Conservation (phyloP, 2,888 invertebrate species). For the Lepidochitona cinerea region DNA sequence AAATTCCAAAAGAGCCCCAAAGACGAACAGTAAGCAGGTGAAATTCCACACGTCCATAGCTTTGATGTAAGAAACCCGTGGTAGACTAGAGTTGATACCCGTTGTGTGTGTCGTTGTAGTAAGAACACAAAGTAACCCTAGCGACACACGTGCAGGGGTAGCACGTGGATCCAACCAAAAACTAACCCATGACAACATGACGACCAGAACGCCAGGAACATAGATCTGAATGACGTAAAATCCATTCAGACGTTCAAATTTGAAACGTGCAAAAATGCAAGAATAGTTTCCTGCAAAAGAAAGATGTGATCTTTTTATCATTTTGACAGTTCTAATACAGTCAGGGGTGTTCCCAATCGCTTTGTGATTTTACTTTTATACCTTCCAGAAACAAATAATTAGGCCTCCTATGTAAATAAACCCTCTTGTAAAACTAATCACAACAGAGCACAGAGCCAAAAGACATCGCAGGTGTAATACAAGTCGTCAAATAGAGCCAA, state of each 20-base stretch:
- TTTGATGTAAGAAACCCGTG: slow-evolving; percentile 9
- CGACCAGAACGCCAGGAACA: slow-evolving; percentile 5
- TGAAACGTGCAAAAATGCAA: neutral
- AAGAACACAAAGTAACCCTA: slow-evolving; percentile 3
- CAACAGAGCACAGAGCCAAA: no score
- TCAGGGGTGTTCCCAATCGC: no score
- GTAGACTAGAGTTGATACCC: neutral
- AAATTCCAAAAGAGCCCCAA: slow-evolving; percentile 22
- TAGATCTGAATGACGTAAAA: slow-evolving; percentile 3
- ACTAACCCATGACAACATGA: slow-evolving; percentile 15
- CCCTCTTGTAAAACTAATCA: no score
- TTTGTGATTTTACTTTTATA: no score
- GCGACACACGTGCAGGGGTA: slow-evolving; percentile 7
- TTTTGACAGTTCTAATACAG: no score
- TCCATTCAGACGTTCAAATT: neutral
- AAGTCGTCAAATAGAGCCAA: no score
- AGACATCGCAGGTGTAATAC: no score
- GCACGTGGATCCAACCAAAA: slow-evolving; percentile 35
- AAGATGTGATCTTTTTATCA: no score
- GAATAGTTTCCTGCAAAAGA: slow-evolving; percentile 1
- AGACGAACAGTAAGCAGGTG: slow-evolving; percentile 24
- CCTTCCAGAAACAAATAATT: no score
- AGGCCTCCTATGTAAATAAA: no score
- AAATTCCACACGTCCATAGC: slow-evolving; percentile 15
- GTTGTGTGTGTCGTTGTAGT: slow-evolving; percentile 1